These are phyloP conservation scores for Scelioninae gen. 2 DNA, from an alignment of 2,888 invertebrate genomes.

Conservation along the genomic window DNA sequence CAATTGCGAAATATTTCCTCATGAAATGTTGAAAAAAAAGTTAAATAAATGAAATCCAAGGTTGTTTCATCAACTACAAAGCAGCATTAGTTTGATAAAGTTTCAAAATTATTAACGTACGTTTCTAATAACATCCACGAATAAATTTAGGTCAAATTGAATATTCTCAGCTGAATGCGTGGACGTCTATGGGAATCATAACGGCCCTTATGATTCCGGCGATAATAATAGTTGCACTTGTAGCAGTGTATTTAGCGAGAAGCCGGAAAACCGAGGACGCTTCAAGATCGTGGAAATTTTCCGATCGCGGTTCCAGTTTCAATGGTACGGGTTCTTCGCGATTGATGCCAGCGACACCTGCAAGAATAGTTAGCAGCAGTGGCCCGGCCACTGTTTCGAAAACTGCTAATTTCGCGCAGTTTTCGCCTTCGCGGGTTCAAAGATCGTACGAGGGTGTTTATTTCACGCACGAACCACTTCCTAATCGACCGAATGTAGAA, in stretches of 20 bases:
- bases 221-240: slow-evolving; percentile 63
- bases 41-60: no score
- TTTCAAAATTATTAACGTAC: no score
- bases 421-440: slow-evolving; percentile 78
- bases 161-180: slow-evolving; percentile 82
- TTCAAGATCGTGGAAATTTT: slow-evolving; percentile 71
- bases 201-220: slow-evolving; percentile 83
- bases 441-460: slow-evolving; percentile 89
- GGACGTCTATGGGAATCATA: slow-evolving; percentile 85
- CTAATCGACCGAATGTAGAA: slow-evolving; percentile 83
- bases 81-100: no score
- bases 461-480: slow-evolving; percentile 88
- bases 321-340: slow-evolving; percentile 64
- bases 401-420: slow-evolving; percentile 38
- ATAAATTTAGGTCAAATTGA: slow-evolving; percentile 76
- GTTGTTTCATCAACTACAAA: no score
- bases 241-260: slow-evolving; percentile 64
- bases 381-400: slow-evolving; percentile 47
- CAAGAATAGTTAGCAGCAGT: slow-evolving; percentile 45
- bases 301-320: slow-evolving; percentile 65
- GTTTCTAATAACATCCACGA: not conserved
- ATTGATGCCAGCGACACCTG: slow-evolving; percentile 55
- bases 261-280: slow-evolving; percentile 63
- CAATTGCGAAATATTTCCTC: no score
- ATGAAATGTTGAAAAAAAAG: no score